Evolutionary conservation across 2,113 vertebrate species (phyloP).

Genomic region (Aegithalos caudatus): DNA sequence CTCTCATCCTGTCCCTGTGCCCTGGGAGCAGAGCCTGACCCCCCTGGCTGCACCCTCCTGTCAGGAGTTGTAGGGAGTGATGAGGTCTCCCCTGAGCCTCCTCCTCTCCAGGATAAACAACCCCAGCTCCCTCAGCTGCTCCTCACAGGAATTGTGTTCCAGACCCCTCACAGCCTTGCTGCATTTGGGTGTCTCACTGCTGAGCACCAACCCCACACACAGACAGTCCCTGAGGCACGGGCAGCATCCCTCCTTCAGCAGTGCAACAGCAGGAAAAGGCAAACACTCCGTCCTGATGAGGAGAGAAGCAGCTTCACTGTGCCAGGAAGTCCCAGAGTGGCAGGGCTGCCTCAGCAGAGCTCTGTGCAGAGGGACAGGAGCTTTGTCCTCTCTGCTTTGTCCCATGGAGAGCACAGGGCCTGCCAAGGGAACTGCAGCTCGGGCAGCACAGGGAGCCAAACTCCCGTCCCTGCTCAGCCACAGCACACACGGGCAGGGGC

Average conservation of each 20-base stretch:
- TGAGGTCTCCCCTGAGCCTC: background rate
- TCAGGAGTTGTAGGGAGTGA: background rate
- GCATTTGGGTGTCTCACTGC: background rate
- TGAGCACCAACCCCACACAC: background rate
- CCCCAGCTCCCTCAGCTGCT: background rate
- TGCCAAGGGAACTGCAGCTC: background rate
- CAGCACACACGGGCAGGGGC: rapidly evolving
- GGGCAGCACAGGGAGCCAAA: background rate
- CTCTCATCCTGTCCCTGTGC: rapidly evolving
- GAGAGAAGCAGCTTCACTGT: background rate
- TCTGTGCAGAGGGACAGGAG: background rate
- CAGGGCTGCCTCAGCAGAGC: background rate
- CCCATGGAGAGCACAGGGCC: background rate
- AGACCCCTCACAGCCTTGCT: background rate
- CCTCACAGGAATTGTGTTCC: background rate
- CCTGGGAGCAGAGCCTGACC: background rate
- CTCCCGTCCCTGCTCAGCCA: background rate
- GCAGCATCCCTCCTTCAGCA: background rate
- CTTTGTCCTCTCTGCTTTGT: background rate
- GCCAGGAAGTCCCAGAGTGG: background rate
- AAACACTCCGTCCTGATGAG: background rate
- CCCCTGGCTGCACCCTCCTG: background rate
- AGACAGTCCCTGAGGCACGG: background rate
- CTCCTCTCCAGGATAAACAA: background rate
- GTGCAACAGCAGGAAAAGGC: background rate